A percentile compares a stretch with the other conserved stretches of the same genome.
These are phyloP conservation scores for Cosmia pyralina DNA, from an alignment of 2,888 invertebrate species.

Conservation along the genomic window DNA sequence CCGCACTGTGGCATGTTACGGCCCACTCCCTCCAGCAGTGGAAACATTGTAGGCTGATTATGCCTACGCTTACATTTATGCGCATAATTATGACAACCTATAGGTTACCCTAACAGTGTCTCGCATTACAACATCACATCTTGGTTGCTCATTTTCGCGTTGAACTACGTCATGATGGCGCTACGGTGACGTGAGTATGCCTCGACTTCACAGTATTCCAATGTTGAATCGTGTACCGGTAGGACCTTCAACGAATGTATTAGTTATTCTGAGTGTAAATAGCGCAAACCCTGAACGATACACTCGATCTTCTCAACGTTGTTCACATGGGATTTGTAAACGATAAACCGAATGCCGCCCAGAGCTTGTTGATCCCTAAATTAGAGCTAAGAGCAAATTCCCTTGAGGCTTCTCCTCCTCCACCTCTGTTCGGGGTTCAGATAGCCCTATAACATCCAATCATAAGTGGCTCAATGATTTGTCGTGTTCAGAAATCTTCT, in stretches of 20 bases:
- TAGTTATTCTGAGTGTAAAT: neutral
- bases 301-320: conserved; percentile 13
- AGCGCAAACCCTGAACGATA: conserved; percentile 5
- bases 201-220: neutral
- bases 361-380: conserved; percentile 23
- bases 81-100: neutral
- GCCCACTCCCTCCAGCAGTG: too few relatives aligned
- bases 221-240: neutral
- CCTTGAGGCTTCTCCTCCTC: conserved; percentile 1
- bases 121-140: neutral
- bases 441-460: conserved; percentile 3
- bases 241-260: neutral
- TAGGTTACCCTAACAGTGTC: too few relatives aligned
- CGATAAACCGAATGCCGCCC: conserved; percentile 15
- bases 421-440: neutral
- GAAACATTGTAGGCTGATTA: too few relatives aligned
- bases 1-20: too few relatives aligned
- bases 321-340: conserved; percentile 19
- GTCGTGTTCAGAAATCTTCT: neutral
- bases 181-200: neutral
- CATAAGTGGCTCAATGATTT: conserved; percentile 9
- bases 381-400: conserved; percentile 17
- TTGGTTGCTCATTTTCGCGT: neutral
- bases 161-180: neutral
- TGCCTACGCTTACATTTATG: too few relatives aligned